Evolutionary conservation across 2,797 vertebrate species (phyloP), one percentile per base, ranked within the genome.

Genomic region (Oreochromis mossambicus): DNA sequence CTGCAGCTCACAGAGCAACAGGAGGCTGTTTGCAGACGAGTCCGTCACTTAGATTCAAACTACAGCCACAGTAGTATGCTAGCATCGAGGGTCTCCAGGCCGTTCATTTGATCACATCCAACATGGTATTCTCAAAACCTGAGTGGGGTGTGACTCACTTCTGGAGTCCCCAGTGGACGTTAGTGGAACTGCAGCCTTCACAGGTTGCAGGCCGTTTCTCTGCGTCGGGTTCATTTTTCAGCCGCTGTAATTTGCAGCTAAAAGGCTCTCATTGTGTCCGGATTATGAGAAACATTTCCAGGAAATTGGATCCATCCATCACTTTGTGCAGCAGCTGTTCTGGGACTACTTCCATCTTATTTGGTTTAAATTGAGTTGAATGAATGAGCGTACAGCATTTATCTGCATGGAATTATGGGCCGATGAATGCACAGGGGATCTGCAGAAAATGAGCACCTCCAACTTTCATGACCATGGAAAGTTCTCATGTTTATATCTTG

Each of bases 81-180:
- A 32, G 56, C 17, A 0, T 34, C 5, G 9, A 34, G 32, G 2
- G 58, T 58, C 55, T 6, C 55, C 3, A 0, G 21, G 1, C 29
- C 0, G 26, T 58, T 58, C 17, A n/a, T 36, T 36, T n/a, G 0
- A 36, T 63, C 19, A n/a, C 61, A 63, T 63, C 34, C 19, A 63
- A 8, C 32, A 63, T 19, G 46, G 7, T 11, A n/a, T 0, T 24
- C 21, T 24, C 38, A 43, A 46, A 70, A 17, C 66, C 38, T 26
- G 36, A 68, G n/a, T 68, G 63, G 36, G 34, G 15, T 17, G 2
- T 43, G 38, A 43, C 2, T 68, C 36, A 1, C 5, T 70, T 70
- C 38, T 26, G 21, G 41, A 12, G 41, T 3, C 24, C 43, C 41
- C 5, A 11, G 41, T 73, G 41, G 66, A 29, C 3, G 1, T 1